Evolutionary conservation across 2,797 vertebrate genomes (phyloP).

Genomic region (Tolypeutes matacus): DNA sequence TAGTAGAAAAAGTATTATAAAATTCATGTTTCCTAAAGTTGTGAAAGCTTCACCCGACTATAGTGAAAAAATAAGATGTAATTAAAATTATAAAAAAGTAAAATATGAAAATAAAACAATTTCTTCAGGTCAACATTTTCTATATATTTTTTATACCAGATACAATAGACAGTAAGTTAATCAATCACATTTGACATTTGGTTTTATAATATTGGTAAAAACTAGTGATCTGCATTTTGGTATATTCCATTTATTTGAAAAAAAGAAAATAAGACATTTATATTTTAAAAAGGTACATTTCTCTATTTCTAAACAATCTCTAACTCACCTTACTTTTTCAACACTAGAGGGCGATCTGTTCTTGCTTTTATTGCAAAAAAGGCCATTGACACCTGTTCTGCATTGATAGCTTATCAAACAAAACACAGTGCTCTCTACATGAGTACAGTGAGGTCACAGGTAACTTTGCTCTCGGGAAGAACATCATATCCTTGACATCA

Average conservation of each 20-base stretch:
- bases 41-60: background rate
- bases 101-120: background rate
- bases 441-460: background rate
- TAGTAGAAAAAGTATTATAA: background rate
- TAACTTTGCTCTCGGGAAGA: background rate
- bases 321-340: constrained; percentile 1
- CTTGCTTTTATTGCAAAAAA: constrained; percentile 77
- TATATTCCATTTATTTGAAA: background rate
- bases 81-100: background rate
- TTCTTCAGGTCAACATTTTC: background rate
- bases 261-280: background rate
- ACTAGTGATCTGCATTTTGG: background rate
- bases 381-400: background rate
- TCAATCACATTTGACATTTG: background rate
- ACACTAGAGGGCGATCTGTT: constrained; percentile 87
- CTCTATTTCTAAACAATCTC: background rate
- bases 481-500: background rate
- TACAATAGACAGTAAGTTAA: background rate
- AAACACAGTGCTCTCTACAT: background rate
- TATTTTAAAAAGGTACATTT: constrained; percentile 10
- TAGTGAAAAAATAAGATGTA: background rate
- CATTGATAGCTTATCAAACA: fast-evolving
- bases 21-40: constrained; percentile 7
- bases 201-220: background rate
- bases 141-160: background rate